Evolutionary conservation across 2,797 vertebrate species (phyloP), one percentile per base, ranked within the genome.

Genomic region (Falco peregrinus): DNA sequence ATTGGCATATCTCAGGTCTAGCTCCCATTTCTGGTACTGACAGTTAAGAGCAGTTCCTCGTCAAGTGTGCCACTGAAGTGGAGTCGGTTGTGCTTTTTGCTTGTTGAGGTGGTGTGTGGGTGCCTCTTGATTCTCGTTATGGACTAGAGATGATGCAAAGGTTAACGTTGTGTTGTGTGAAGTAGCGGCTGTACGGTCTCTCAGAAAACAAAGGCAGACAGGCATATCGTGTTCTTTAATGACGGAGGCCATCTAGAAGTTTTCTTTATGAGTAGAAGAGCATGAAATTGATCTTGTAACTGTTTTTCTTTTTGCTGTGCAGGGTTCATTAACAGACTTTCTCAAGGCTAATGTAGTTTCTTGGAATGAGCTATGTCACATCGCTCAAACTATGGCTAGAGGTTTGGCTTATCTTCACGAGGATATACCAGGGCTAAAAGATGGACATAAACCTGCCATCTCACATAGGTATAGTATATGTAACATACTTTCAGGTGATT

Each of bases 321-420:
- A 99, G 99, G 99, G 99, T 54, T 99, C 99, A 4, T 97, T 99
- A 94, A 99, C 99, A 4, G 99, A 99, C 97, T 99, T 98, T 95
- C 98, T 99, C 81, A 99, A 99, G 97, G 99, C 99, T 89, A 99
- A 99, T 50, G 98, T 99, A 91, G 98, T 99, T 63, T 99, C 99
- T 37, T 99, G 99, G 99, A 99, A 98, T 43, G 99, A 99, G 97
- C 98, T 99, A 13, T 99, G 99, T 97, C 98, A 98, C 97, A 99
- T 99, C 16, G 97, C 99, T 51, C 99, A 99, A 97, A 98, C 99
- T 8, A 98, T 99, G 97, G 99, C 99, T 17, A 97, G 99, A 53
- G 99, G 99, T 94, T 96, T 99, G 96, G 98, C 99, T 60, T 99
- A 99, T 95, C 99, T 99, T 77, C 99, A 99, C 35, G 99, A 99